Conservation (phyloP, 1,140 invertebrate species). For the Dinoponera quadriceps region DNA sequence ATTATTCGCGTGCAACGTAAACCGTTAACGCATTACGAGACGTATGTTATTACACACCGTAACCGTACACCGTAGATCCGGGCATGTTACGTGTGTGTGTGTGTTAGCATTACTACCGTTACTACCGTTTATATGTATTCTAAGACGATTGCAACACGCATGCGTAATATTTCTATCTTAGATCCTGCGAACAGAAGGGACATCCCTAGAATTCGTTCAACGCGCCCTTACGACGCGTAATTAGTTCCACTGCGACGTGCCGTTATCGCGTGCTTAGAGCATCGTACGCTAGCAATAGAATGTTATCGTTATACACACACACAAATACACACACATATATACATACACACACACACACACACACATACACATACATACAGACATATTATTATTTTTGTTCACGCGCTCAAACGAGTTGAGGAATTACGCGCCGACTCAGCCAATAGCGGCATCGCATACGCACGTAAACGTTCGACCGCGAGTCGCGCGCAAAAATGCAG, state of each 20-base stretch:
- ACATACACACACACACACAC: background rate
- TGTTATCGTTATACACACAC: conserved; percentile 5
- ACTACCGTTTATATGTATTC: conserved; percentile 68
- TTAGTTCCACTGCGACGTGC: background rate
- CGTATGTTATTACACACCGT: conserved; percentile 46
- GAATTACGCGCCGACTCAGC: too few species aligned
- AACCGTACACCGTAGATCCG: conserved; percentile 26
- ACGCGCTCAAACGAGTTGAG: too few species aligned
- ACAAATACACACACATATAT: background rate
- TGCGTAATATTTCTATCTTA: conserved; percentile 42
- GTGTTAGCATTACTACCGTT: too few species aligned
- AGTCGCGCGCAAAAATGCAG: conserved; percentile 16
- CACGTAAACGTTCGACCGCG: conserved; percentile 53
- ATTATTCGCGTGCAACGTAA: conserved; percentile 59
- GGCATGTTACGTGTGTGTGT: conserved; percentile 51
- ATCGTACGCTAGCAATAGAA: conserved; percentile 9
- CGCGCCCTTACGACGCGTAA: background rate
- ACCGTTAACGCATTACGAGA: conserved; percentile 49
- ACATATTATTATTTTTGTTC: conserved; percentile 10
- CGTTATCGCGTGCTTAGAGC: background rate
- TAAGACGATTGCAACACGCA: conserved; percentile 39
- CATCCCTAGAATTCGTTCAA: background rate
- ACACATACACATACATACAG: background rate
- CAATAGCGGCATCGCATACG: background rate
- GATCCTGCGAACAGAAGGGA: background rate